Evolutionary conservation across 2,113 vertebrate genomes (phyloP).

Genomic region (Uria lomvia): DNA sequence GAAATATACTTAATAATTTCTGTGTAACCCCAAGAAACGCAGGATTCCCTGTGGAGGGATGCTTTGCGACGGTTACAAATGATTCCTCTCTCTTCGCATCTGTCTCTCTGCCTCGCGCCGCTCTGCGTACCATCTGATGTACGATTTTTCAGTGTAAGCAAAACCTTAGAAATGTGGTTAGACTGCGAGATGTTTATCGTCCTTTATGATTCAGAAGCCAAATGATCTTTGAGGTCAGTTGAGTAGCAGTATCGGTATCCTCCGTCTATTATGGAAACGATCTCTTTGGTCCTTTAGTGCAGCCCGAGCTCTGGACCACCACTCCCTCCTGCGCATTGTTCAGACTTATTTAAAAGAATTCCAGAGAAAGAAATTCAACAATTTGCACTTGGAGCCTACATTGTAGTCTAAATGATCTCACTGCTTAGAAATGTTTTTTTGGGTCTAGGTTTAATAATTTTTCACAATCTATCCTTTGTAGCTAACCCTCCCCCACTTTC

Average conservation of each 20-base stretch:
- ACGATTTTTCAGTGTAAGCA: neutral
- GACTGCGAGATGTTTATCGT: neutral
- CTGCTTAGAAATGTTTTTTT: conserved; percentile 39
- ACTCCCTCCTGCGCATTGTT: neutral
- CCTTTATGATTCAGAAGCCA: neutral
- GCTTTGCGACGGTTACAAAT: neutral
- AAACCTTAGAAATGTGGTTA: neutral
- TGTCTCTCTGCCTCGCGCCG: rapidly evolving
- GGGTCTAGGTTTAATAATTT: conserved; percentile 55
- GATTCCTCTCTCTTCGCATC: neutral
- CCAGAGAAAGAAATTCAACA: neutral
- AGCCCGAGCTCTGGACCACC: neutral
- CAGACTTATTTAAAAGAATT: neutral
- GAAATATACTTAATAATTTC: neutral
- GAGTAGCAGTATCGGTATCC: neutral
- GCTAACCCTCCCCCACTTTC: conserved; percentile 41
- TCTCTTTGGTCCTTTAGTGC: neutral
- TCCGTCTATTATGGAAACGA: neutral
- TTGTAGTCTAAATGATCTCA: conserved; percentile 37
- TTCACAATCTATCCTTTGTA: conserved; percentile 20
- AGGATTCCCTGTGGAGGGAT: neutral
- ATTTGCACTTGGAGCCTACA: neutral
- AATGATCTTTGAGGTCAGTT: neutral
- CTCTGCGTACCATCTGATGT: neutral
- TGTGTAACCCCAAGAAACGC: neutral